Evolutionary conservation across 2,113 vertebrate genomes (phyloP), one percentile per base, ranked within the genome.

Genomic region (Vulpes ferrilata): DNA sequence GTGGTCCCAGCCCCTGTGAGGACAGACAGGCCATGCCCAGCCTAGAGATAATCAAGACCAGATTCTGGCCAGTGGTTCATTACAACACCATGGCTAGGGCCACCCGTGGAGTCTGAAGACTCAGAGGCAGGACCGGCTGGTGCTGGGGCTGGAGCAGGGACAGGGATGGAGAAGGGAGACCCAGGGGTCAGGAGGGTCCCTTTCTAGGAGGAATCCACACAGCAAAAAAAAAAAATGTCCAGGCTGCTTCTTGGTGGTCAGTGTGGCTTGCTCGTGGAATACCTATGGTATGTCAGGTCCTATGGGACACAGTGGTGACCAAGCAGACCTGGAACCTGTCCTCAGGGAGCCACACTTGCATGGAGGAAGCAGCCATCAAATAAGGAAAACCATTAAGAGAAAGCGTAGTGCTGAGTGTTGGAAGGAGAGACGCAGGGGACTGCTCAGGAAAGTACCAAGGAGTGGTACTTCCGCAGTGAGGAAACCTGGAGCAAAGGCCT

Each of bases 61-160:
- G 78, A 83, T 78, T 84, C 96, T 69, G 92, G 81, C 88, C 92
- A 38, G 85, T 89, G 94, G 91, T 59, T 96, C 59, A 38, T 85
- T 43, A 15, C 53, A 12, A 88, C 90, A 85, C 62, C 90, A n/a
- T 4, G 1, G 25, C 25, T 51, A 67, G 57, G 67, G 43, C 64
- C 0, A 0, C 69, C 76, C 1, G 0, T 3, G 32, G 83, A 64
- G 51, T 35, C 16, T 59, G 27, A 32, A 65, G 73, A 30, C 51
- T 11, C 59, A 65, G 20, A 57, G 20, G 64, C 90, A 60, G 53
- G 71, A 30, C 64, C 43, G 32, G 67, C 69, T 13, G 53, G 30
- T 53, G 57, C 78, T 79, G 23, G 12, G 60, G 19, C 1, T 0
- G 16, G 23, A 38, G 19, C 35, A 74, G 88, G 30, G 16, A 16